Evolutionary conservation across 2,888 invertebrate species (phyloP).

Genomic region (Trissolcus brochymenae): DNA sequence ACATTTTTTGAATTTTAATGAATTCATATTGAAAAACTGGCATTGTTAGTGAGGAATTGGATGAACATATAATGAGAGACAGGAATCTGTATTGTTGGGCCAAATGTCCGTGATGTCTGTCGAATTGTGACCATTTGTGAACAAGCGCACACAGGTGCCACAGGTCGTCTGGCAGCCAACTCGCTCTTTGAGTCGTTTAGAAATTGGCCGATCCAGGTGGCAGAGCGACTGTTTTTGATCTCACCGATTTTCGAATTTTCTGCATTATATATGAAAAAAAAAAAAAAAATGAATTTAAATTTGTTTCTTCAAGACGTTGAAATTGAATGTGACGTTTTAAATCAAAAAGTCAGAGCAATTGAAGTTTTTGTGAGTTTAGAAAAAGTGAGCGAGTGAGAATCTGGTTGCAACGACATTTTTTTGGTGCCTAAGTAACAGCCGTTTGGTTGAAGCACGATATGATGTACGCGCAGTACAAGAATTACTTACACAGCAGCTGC

Average conservation of each 20-base stretch:
- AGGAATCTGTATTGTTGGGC: slow-evolving; percentile 13
- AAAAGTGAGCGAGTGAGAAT: background rate
- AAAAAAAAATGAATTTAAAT: no score
- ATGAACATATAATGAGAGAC: slow-evolving; percentile 24
- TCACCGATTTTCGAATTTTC: slow-evolving; percentile 45
- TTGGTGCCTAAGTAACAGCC: background rate
- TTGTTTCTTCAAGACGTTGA: no score
- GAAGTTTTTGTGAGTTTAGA: background rate
- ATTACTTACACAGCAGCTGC: slow-evolving; percentile 42
- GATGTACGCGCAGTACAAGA: slow-evolving; percentile 33
- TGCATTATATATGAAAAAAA: no score
- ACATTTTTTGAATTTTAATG: no score
- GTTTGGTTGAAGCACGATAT: slow-evolving; percentile 7
- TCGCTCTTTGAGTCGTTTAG: background rate
- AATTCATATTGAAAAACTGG: slow-evolving; percentile 4
- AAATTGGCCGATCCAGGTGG: slow-evolving; percentile 49
- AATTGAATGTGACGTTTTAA: no score
- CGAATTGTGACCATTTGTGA: slow-evolving; percentile 14
- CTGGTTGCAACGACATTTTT: background rate
- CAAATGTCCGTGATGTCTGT: slow-evolving; percentile 19
- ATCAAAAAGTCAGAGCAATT: background rate
- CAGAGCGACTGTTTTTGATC: slow-evolving; percentile 22
- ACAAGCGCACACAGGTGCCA: slow-evolving; percentile 46
- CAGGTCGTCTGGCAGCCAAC: slow-evolving; percentile 25
- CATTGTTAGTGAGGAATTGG: slow-evolving; percentile 17